Evolutionary conservation across 2,888 invertebrate genomes (phyloP).

Genomic region (Cephus sareptanus): DNA sequence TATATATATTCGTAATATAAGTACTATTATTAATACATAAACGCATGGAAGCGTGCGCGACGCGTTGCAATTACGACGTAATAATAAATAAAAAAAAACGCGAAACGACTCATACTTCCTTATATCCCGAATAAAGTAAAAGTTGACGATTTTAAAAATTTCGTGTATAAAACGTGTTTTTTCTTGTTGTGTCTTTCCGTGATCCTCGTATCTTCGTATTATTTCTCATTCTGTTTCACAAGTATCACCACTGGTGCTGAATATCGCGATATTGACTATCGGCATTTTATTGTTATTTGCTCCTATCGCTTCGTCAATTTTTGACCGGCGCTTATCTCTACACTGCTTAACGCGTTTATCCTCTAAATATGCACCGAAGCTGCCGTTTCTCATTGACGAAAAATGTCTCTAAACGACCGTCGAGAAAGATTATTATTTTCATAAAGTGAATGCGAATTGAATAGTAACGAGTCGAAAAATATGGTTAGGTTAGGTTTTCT

Average conservation of each 20-base stretch:
- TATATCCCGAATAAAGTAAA: not conserved
- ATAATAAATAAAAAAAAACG: not conserved
- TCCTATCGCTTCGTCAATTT: not conserved
- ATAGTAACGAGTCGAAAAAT: slow-evolving; percentile 36
- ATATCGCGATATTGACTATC: not conserved
- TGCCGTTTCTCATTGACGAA: not conserved
- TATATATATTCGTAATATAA: not conserved
- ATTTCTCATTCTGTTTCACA: not conserved
- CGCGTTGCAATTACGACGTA: not conserved
- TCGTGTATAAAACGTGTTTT: slow-evolving; percentile 11
- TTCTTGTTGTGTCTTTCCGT: not conserved
- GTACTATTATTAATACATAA: not conserved
- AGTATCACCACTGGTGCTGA: not conserved
- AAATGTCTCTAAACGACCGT: not conserved
- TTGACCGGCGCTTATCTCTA: not conserved
- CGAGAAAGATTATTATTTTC: not conserved
- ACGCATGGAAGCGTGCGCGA: not conserved
- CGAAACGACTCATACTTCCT: not conserved
- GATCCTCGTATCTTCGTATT: not conserved
- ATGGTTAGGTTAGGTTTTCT: slow-evolving; percentile 12
- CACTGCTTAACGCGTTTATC: not conserved
- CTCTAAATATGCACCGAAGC: not conserved
- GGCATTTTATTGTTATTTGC: not conserved
- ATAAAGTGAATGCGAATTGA: slow-evolving; percentile 8
- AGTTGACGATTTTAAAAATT: slow-evolving; percentile 11